Evolutionary conservation across 2,113 vertebrate genomes (phyloP).

Genomic region (Grammatotria lemairii): DNA sequence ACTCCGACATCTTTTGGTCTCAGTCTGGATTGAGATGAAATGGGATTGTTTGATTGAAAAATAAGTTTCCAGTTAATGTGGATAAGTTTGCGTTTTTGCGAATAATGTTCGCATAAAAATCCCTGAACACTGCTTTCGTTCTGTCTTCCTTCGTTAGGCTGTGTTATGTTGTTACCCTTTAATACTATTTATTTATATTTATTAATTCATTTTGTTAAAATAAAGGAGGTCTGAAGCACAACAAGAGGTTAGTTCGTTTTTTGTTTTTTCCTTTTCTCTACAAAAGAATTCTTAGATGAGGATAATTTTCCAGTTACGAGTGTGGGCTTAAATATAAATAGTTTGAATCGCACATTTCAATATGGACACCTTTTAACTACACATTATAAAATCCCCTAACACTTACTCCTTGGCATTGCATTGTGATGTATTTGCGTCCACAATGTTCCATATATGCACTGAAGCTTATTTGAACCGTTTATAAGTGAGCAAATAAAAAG

Average conservation of each 20-base stretch:
- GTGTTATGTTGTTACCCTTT: neutral
- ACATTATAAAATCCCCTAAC: neutral
- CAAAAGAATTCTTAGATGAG: neutral
- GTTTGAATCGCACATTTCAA: neutral
- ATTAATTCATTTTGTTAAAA: neutral
- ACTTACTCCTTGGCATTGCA: neutral
- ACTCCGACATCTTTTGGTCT: neutral
- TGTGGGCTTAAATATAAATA: neutral
- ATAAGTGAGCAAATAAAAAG: neutral
- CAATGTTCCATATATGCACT: neutral
- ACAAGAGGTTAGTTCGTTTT: neutral
- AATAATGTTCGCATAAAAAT: neutral
- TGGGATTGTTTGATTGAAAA: neutral
- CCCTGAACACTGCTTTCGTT: neutral
- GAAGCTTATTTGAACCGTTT: neutral
- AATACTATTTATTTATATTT: neutral
- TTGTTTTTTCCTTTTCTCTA: neutral
- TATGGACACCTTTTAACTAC: neutral
- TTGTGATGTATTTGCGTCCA: neutral
- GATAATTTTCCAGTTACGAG: neutral
- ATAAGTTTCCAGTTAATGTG: neutral
- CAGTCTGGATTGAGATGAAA: neutral
- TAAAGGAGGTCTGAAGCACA: neutral
- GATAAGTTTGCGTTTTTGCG: neutral
- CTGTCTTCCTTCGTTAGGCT: neutral